These are phyloP conservation scores for Diplodus puntazzo DNA, from an alignment of 2,797 vertebrate species.

Conservation along the genomic window DNA sequence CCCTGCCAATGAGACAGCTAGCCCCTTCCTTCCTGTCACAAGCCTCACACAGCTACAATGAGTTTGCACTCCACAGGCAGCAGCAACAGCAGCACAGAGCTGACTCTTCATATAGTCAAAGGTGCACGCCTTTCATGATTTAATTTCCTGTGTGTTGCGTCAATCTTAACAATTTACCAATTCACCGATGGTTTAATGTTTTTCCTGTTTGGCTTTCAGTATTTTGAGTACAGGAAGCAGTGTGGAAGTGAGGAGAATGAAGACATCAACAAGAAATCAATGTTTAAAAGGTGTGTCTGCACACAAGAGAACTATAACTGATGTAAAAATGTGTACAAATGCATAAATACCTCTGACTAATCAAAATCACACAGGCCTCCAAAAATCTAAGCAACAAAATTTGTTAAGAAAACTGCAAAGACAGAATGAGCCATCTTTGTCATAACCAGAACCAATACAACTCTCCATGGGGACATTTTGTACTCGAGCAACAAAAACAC, in stretches of 20 bases:
- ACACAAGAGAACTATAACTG: neutral
- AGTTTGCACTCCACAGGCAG: conserved; percentile 66
- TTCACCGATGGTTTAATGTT: conserved; percentile 12
- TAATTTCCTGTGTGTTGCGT: conserved; percentile 50
- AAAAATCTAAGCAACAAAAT: neutral
- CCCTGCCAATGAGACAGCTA: conserved; percentile 76
- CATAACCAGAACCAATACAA: neutral
- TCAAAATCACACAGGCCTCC: neutral
- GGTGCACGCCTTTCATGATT: conserved; percentile 26
- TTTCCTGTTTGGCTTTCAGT: conserved; percentile 14
- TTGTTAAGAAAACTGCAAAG: neutral
- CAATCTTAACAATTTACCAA: conserved; percentile 16
- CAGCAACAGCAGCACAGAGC: conserved; percentile 52
- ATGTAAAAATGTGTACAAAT: neutral
- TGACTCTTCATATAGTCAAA: conserved; percentile 47
- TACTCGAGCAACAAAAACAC: neutral
- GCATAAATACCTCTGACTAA: too few species aligned
- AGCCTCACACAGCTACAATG: conserved; percentile 70
- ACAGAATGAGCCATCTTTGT: neutral
- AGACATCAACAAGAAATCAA: too few species aligned
- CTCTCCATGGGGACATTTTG: neutral
- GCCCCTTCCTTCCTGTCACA: conserved; percentile 84
- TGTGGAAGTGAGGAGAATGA: too few species aligned
- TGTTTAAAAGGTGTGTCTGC: neutral
- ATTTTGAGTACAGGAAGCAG: neutral